Percentiles rank a stretch among this genome's conserved stretches.
Conservation (phyloP, 2,113 vertebrate genomes). For the Protobothrops flavoviridis region DNA sequence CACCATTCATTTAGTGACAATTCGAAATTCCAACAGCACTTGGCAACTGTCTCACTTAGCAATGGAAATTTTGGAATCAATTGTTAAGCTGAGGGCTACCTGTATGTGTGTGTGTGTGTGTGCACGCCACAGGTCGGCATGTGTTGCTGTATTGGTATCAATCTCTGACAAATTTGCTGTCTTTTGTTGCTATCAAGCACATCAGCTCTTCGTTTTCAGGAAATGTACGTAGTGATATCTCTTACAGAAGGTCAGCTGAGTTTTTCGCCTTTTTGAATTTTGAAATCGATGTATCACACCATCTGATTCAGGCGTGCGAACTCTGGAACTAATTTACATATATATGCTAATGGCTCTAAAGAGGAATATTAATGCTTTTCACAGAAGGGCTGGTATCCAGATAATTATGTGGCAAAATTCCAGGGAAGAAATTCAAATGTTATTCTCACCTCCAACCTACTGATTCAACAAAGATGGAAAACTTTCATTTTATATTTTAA, state of each 20-base stretch:
- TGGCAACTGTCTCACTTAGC: no score
- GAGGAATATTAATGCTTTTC: conserved; percentile 37
- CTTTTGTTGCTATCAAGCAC: conserved; percentile 24
- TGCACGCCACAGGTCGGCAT: no score
- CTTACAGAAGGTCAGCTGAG: conserved; percentile 34
- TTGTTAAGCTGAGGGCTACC: no score
- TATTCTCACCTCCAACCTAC: conserved; percentile 44
- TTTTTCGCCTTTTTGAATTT: conserved; percentile 17
- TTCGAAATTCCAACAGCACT: no score
- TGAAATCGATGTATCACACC: conserved; percentile 24
- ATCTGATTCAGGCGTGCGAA: conserved; percentile 32
- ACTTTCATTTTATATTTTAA: not conserved
- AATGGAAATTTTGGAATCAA: no score
- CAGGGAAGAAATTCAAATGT: conserved; percentile 23
- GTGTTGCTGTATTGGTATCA: conserved; percentile 5
- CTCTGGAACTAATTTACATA: conserved; percentile 13
- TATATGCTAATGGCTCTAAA: conserved; percentile 40
- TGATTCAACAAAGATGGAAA: conserved; percentile 31
- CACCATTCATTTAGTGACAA: no score
- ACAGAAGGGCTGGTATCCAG: conserved; percentile 29
- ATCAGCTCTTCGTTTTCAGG: conserved; percentile 5
- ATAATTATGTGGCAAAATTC: conserved; percentile 28
- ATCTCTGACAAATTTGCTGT: not conserved
- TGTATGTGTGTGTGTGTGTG: no score
- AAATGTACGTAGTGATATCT: not conserved